Base-by-base conservation (phyloP, 2,797 vertebrate species). In the Lepidocolaptes lacrymiger region DNA sequence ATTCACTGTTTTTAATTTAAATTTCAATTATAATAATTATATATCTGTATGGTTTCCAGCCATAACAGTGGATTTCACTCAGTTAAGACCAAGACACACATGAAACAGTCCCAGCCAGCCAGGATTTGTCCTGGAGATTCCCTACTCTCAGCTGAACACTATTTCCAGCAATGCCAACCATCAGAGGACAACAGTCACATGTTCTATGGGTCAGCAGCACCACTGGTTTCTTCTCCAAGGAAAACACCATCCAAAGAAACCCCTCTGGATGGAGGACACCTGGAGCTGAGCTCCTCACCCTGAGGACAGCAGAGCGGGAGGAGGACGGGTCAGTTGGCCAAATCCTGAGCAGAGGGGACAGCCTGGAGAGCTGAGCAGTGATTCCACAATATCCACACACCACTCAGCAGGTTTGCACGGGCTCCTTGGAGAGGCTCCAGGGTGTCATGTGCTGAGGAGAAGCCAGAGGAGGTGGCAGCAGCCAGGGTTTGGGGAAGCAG, bases 1-100 rank as follows among this genome's bases (percentile, higher is more conserved):
- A 72, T 84, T 66, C 30, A 72, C 80, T 66, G 5, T 72, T 90
- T 95, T 92, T 77, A 80, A 91, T 44, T 69, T 24, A 12, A 85
- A 79, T 43, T 72, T 39, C 52, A 83, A 27, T 7, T 49, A 22
- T 14, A 67, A 69, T 55, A 91, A 48, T 23, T 44, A 20, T 48
- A 48, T 48, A 23, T 46, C 22, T 48, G 11, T 48, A 48, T 48
- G 12, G 26, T 62, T 83, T 51, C 58, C 58, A 81, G 48, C 51
- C 28, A 1, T 16, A 77, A 79, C 59, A 68, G 62, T 6, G 6
- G 36, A 73, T 43, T n/a, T 91, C 44, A 8, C 23, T 26, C 39
- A 14, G 9, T 48, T 48, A 86, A 87, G 59, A 80, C 43, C 15
- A 28, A 78, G 58, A 75, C 22, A 55, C 21, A 8, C 0, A 2